Conservation (phyloP, 2,888 invertebrate genomes). For the Tetheella fluctuosa region DNA sequence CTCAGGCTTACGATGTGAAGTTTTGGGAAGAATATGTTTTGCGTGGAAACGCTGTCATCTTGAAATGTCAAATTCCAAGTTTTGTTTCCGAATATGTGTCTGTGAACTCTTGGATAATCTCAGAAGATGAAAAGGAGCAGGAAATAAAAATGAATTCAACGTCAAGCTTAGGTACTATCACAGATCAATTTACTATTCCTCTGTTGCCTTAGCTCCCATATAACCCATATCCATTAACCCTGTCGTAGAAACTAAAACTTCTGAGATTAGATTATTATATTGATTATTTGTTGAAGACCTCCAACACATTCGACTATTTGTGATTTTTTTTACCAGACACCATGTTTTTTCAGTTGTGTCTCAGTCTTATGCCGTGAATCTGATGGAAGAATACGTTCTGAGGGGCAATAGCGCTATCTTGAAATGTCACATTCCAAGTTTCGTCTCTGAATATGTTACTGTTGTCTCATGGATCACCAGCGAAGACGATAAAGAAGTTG, state of each 20-base stretch:
- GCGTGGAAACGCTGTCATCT: conserved; percentile 94
- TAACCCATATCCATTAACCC: conserved; percentile 18
- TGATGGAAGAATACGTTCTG: conserved; percentile 96
- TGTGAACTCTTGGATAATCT: conserved; percentile 94
- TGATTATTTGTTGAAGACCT: too few relatives aligned
- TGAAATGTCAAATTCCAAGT: conserved; percentile 97
- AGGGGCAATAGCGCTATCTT: conserved; percentile 95
- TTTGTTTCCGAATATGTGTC: conserved; percentile 96
- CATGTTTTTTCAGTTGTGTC: conserved; percentile 91
- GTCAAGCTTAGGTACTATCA: conserved; percentile 63
- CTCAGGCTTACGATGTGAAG: conserved; percentile 94
- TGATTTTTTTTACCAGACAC: conserved; percentile 17
- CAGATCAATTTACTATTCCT: conserved; percentile 23
- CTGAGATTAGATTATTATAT: background rate
- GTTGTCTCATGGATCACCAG: conserved; percentile 94
- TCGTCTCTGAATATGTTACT: conserved; percentile 94
- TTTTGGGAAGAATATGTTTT: conserved; percentile 97
- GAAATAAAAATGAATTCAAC: conserved; percentile 69
- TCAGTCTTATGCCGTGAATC: conserved; percentile 94
- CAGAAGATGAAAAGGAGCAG: conserved; percentile 84
- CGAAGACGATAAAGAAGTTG: conserved; percentile 83
- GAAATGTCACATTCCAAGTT: conserved; percentile 97
- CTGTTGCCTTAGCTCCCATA: conserved; percentile 20
- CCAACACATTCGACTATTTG: background rate
- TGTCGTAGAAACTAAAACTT: background rate